Conservation (phyloP, 1,140 invertebrate genomes). For the Adelges cooleyi region DNA sequence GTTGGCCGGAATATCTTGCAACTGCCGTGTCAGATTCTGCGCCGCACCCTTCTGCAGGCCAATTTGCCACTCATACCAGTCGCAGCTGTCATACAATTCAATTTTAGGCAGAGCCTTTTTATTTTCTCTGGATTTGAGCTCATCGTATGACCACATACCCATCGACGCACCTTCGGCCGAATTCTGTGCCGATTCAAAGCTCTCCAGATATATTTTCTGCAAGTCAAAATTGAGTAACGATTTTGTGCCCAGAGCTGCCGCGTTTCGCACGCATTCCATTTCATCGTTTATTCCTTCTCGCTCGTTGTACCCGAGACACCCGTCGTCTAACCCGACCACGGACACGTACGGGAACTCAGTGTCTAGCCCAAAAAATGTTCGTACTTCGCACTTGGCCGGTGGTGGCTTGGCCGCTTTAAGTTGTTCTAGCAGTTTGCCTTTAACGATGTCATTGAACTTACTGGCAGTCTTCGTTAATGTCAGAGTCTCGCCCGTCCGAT, state of each 20-base stretch:
- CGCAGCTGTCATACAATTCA: constrained; percentile 35
- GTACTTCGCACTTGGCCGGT: constrained; percentile 45
- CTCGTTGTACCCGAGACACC: constrained; percentile 45
- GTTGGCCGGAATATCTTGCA: constrained; percentile 56
- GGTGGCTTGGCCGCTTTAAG: constrained; percentile 23
- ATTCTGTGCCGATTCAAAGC: constrained; percentile 56
- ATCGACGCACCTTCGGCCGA: constrained; percentile 60
- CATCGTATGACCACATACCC: constrained; percentile 52
- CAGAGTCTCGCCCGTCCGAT: no score
- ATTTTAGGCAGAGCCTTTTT: not conserved
- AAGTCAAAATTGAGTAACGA: constrained; percentile 49
- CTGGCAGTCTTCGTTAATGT: not conserved
- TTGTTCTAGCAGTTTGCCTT: constrained; percentile 27
- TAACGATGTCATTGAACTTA: constrained; percentile 29
- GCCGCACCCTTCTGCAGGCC: constrained; percentile 47
- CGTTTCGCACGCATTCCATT: constrained; percentile 51
- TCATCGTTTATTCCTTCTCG: constrained; percentile 55
- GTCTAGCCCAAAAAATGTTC: constrained; percentile 51
- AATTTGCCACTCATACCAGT: constrained; percentile 44
- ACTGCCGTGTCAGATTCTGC: constrained; percentile 48
- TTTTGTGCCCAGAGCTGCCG: constrained; percentile 52
- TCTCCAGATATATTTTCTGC: constrained; percentile 53
- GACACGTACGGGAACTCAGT: constrained; percentile 50
- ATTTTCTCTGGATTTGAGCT: constrained; percentile 32
- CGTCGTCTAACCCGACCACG: constrained; percentile 57